Percentiles rank a stretch among this genome's conserved stretches.
Conservation (phyloP, 2,797 vertebrate species). For the Bovichtus diacanthus region DNA sequence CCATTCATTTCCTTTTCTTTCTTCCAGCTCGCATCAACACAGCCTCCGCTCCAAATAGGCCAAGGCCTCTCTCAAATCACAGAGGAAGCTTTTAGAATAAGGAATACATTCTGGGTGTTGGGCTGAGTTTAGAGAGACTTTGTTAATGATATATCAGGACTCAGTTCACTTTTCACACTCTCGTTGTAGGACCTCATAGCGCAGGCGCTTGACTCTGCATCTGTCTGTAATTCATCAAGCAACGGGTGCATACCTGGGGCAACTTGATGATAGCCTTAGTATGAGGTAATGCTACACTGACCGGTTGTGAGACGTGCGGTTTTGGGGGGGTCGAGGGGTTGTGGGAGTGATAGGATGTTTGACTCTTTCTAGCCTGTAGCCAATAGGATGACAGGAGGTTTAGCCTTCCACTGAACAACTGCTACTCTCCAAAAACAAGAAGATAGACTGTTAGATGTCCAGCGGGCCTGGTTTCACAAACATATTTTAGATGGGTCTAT, state of each 20-base stretch:
- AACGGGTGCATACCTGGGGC: slow-evolving; percentile 62
- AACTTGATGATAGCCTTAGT: slow-evolving; percentile 68
- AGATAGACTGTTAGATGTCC: neutral
- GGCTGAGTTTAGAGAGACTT: slow-evolving; percentile 33
- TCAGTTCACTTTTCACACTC: slow-evolving; percentile 50
- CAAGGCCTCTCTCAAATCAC: slow-evolving; percentile 53
- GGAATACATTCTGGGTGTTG: slow-evolving; percentile 21
- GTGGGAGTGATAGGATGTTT: slow-evolving; percentile 24
- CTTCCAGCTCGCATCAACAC: slow-evolving; percentile 38
- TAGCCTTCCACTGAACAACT: slow-evolving; percentile 61
- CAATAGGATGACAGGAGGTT: slow-evolving; percentile 24
- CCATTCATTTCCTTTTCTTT: slow-evolving; percentile 64
- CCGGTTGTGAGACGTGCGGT: slow-evolving; percentile 29
- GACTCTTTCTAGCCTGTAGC: slow-evolving; percentile 15
- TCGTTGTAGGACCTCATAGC: slow-evolving; percentile 38
- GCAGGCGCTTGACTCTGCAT: slow-evolving; percentile 63
- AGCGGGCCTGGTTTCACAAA: neutral
- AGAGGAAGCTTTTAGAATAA: slow-evolving; percentile 44
- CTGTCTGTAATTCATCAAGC: slow-evolving; percentile 82
- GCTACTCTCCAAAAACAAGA: slow-evolving; percentile 39
- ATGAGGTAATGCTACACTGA: slow-evolving; percentile 79
- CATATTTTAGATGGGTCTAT: neutral
- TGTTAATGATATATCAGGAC: slow-evolving; percentile 48
- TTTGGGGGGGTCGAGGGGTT: neutral
- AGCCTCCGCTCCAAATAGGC: slow-evolving; percentile 55